A percentile compares a stretch with the other conserved stretches of the same genome.
Conservation (phyloP, 2,888 invertebrate species). For the Uloborus plumipes region DNA sequence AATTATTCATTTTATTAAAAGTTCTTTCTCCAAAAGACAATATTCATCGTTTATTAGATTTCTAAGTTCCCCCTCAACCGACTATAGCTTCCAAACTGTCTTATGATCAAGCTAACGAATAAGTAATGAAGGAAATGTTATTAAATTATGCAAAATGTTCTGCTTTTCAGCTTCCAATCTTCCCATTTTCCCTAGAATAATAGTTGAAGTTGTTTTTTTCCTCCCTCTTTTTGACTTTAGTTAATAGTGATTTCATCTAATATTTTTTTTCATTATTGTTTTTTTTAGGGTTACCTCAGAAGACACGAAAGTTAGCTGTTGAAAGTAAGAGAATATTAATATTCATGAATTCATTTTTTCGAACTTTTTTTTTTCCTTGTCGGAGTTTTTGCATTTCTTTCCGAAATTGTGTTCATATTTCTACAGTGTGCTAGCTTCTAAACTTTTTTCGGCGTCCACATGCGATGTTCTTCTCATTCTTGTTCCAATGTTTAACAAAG, state of each 20-base stretch:
- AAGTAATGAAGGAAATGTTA: slow-evolving; percentile 57
- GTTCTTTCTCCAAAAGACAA: slow-evolving; percentile 28
- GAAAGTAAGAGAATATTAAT: slow-evolving; percentile 63
- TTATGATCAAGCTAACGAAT: slow-evolving; percentile 52
- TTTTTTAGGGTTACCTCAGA: slow-evolving; percentile 45
- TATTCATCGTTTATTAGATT: slow-evolving; percentile 43
- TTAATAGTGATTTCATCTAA: background rate
- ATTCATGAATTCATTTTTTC: slow-evolving; percentile 41
- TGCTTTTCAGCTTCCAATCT: slow-evolving; percentile 13
- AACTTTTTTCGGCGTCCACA: background rate
- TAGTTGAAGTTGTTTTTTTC: slow-evolving; percentile 15
- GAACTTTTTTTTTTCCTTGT: slow-evolving; percentile 17
- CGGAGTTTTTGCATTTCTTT: slow-evolving; percentile 19
- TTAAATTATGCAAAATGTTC: slow-evolving; percentile 63
- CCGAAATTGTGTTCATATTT: background rate
- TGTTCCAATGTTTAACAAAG: slow-evolving; percentile 56
- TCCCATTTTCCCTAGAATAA: slow-evolving; percentile 29
- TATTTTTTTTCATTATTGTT: slow-evolving; percentile 7
- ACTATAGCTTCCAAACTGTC: slow-evolving; percentile 18
- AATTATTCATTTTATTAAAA: slow-evolving; percentile 62
- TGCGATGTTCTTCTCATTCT: background rate
- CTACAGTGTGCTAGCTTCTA: background rate
- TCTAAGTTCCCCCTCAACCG: slow-evolving; percentile 17
- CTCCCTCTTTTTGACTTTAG: slow-evolving; percentile 7
- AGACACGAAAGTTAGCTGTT: slow-evolving; percentile 26